Percentiles rank a stretch among this genome's conserved stretches.
Evolutionary conservation across 2,888 invertebrate genomes (phyloP).

Genomic region (Germaria angustata): DNA sequence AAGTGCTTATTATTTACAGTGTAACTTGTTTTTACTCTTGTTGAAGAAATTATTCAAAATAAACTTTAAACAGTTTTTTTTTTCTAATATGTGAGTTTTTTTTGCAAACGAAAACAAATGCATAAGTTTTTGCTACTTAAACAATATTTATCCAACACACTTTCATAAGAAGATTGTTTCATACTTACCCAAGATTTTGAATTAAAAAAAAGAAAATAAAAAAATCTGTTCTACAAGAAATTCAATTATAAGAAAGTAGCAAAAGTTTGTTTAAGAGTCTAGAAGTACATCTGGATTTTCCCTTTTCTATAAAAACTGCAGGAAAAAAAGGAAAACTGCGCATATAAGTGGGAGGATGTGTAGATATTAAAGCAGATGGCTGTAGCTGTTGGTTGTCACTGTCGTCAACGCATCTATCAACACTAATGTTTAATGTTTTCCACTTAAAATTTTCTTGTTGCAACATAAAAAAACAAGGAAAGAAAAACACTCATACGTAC

Average conservation of each 20-base stretch:
- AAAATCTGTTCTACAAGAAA: constrained; percentile 64
- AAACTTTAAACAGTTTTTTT: constrained; percentile 28
- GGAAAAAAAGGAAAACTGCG: constrained; percentile 18
- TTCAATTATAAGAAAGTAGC: constrained; percentile 67
- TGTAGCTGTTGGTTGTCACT: constrained; percentile 39
- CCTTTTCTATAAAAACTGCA: constrained; percentile 4
- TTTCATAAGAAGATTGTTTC: constrained; percentile 23
- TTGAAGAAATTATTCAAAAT: constrained; percentile 23
- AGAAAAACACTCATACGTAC: background rate
- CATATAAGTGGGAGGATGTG: constrained; percentile 10
- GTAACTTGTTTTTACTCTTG: background rate
- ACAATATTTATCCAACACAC: constrained; percentile 59
- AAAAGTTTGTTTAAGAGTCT: constrained; percentile 62
- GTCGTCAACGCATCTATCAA: constrained; percentile 53
- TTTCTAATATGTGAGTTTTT: too few relatives aligned
- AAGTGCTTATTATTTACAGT: background rate
- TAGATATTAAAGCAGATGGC: constrained; percentile 8
- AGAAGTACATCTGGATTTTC: constrained; percentile 57
- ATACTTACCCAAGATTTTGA: constrained; percentile 50
- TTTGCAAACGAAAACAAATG: constrained; percentile 37
- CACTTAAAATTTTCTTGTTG: constrained; percentile 24
- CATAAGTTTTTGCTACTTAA: constrained; percentile 64
- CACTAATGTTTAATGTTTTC: constrained; percentile 35
- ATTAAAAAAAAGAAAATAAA: constrained; percentile 33
- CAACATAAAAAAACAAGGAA: background rate